phyloP scores from a whole-genome alignment of 2,888 invertebrate species.

The Penaeus monodon region DNA sequence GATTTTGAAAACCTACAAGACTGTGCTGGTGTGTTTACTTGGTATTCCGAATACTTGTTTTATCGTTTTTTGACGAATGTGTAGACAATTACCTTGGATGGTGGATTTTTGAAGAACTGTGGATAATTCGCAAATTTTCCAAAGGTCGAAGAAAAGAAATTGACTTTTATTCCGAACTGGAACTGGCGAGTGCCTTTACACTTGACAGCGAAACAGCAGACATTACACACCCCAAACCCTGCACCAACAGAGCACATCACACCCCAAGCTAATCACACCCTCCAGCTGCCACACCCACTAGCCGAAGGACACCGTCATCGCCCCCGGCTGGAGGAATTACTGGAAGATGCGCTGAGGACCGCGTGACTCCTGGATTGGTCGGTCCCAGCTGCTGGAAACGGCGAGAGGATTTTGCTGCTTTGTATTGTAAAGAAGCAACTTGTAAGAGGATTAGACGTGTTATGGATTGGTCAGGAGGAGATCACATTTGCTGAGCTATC shows the following conservation, averaged over 20 bases:
- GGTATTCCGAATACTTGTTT: background rate
- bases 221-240: background rate
- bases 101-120: slow-evolving; percentile 2
- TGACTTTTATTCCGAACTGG: no score
- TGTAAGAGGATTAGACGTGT: slow-evolving; percentile 31
- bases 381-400: background rate
- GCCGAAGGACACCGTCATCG: slow-evolving; percentile 17
- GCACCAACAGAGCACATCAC: background rate
- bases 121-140: slow-evolving; percentile 2
- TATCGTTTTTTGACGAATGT: slow-evolving; percentile 2
- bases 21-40: slow-evolving; percentile 8
- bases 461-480: slow-evolving; percentile 26
- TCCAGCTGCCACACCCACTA: background rate
- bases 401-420: no score
- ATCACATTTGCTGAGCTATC: background rate
- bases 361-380: slow-evolving; percentile 6
- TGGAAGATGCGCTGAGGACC: slow-evolving; percentile 6
- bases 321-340: background rate
- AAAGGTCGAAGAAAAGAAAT: slow-evolving; percentile 2
- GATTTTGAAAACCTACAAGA: background rate
- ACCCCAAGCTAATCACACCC: background rate
- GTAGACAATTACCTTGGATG: slow-evolving; percentile 4
- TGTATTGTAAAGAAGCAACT: background rate
- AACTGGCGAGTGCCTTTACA: slow-evolving; percentile 10
- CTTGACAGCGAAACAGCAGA: background rate